Percentiles rank a stretch among this genome's conserved stretches.
These are phyloP conservation scores for Oscheius sp. DNA, from an alignment of 2,888 invertebrate species.

Conservation along the genomic window DNA sequence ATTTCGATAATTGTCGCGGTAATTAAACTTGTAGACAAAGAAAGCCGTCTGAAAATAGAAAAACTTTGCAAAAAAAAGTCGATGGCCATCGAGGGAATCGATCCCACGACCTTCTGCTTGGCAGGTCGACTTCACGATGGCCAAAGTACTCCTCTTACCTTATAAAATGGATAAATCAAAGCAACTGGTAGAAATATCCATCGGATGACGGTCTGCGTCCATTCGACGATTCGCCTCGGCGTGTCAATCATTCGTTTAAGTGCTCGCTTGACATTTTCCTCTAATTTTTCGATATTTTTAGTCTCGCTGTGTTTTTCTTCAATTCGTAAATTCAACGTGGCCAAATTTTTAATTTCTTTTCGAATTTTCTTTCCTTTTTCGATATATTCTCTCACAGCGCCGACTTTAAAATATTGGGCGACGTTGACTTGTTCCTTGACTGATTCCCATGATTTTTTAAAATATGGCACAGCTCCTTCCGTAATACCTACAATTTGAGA, in stretches of 20 bases:
- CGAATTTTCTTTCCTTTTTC: slow-evolving; percentile 23
- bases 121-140: too few species aligned
- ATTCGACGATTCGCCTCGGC: background rate
- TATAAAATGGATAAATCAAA: slow-evolving; percentile 33
- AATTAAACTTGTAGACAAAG: slow-evolving; percentile 55
- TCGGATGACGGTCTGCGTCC: background rate
- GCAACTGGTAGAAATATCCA: slow-evolving; percentile 26
- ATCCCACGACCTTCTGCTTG: too few species aligned
- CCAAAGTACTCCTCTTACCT: too few species aligned
- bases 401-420: slow-evolving; percentile 30
- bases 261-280: slow-evolving; percentile 26
- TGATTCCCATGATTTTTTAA: slow-evolving; percentile 13
- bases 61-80: too few species aligned
- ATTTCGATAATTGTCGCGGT: slow-evolving; percentile 59
- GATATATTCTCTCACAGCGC: slow-evolving; percentile 6
- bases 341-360: slow-evolving; percentile 32
- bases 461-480: slow-evolving; percentile 45
- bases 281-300: slow-evolving; percentile 18
- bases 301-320: slow-evolving; percentile 7
- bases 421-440: slow-evolving; percentile 5
- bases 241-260: slow-evolving; percentile 11
- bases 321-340: slow-evolving; percentile 19
- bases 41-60: slow-evolving; percentile 47
- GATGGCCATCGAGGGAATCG: too few species aligned
- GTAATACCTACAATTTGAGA: slow-evolving; percentile 37